Evolutionary conservation across 2,888 invertebrate genomes (phyloP), one percentile per base, ranked within the genome.

Genomic region (Hylaea fasciaria): DNA sequence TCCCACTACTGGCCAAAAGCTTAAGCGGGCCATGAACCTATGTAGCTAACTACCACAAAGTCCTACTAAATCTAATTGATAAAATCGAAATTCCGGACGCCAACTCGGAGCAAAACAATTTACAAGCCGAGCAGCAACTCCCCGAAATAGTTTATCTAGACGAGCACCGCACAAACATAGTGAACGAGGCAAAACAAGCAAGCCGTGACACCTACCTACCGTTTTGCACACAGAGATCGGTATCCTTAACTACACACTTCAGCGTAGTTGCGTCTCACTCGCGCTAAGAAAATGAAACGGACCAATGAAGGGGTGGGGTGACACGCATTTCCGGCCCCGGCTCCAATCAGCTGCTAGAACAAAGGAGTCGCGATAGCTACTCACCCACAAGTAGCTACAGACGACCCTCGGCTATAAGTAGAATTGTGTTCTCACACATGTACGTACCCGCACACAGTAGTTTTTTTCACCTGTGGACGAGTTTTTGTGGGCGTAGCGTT

Each of bases 281-380:
- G 70, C 87, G 87, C 92, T 92, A 91, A 92, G 91, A 92, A 92
- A 91, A 92, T 88, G 90, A 89, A 91, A 83, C 91, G 89, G 90
- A 92, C 92, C 92, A 92, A 93, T 93, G 91, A 89, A 90, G 90
- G 92, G 92, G 92, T 86, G 91, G 90, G 89, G 90, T 91, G 91
- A 90, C 87, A 92, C 92, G 92, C 93, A 92, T 91, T 91, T 92
- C 92, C 92, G 90, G 91, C 83, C 89, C 85, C 87, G 86, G 87
- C 91, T 92, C 93, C 93, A 93, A 93, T 93, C 93, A 92, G 92
- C 93, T 93, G 91, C 90, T 93, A 92, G 93, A 93, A 93, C 93
- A 93, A 93, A 90, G 87, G 92, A 90, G 82, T 84, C 83, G 87
- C 85, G 89, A 88, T 91, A 89, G 91, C 92, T 91, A 91, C 91